Evolutionary conservation across 92 coral and sea anemone genomes (phyloP).

Genomic region (Chrysogorgia sp.): DNA sequence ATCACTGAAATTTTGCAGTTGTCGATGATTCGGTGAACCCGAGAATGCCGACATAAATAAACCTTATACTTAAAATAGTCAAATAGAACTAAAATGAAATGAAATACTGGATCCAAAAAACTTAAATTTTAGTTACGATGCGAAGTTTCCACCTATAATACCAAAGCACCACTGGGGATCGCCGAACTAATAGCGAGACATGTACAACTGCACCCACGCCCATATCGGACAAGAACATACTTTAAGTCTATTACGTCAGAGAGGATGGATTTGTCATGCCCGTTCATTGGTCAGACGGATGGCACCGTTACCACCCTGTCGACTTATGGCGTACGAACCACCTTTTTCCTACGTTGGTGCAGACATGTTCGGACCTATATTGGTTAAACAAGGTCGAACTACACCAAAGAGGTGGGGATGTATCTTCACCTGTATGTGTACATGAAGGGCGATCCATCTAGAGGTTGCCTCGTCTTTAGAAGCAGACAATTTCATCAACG

Average conservation of each 20-base stretch:
- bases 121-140: no score
- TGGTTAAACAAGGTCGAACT: conserved; percentile 54
- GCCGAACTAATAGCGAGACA: no score
- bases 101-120: no score
- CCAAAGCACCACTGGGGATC: no score
- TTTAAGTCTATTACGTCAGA: conserved; percentile 24
- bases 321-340: conserved; percentile 26
- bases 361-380: conserved; percentile 57
- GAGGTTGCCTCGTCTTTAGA: conserved; percentile 18
- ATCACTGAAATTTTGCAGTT: no score
- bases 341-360: conserved; percentile 43
- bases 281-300: neutral
- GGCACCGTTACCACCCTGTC: neutral
- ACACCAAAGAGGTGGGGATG: conserved; percentile 39
- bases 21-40: no score
- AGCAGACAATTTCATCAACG: conserved; percentile 14
- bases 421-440: conserved; percentile 18
- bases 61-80: no score
- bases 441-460: conserved; percentile 20
- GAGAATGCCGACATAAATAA: no score
- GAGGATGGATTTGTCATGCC: conserved; percentile 21
- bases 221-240: conserved; percentile 9
- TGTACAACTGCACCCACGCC: no score
- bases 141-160: conserved; percentile 17
- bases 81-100: no score